Evolutionary conservation across 2,888 invertebrate genomes (phyloP), one percentile per base, ranked within the genome.

Genomic region (Cecidostiba fungosa): DNA sequence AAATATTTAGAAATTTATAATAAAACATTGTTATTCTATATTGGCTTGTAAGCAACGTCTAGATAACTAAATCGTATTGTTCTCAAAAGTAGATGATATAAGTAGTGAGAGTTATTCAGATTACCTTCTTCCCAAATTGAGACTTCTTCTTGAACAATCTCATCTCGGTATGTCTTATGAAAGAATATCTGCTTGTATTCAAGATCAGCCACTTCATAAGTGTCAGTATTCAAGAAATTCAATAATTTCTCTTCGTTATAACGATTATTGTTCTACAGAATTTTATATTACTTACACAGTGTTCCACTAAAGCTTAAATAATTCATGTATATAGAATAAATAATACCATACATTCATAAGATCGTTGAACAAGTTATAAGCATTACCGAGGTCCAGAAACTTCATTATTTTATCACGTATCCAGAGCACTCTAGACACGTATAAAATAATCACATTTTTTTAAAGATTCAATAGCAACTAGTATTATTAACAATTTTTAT

Each of bases 71-170:
- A 39, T 29, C 26, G 70, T 54, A 43, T 12, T 12, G 43, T 43
- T 12, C 6, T 39, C 5, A 6, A 39, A 39, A 39, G 10, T 8
- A 10, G 1, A 39, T 8, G 39, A 43, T 43, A 12, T 2, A 43
- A 43, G 1, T 12, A 43, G 12, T 2, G 10, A 43, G 6, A 6
- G 39, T 32, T 32, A 23, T 77, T 82, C 54, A 23, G 76, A 95
- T 95, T 94, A 97, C 97, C 96, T 95, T 96, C 95, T 94, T 97
- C 96, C 88, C 95, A 94, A 62, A 96, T 95, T 3, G 96, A 95
- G 86, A 97, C 95, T 92, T 97, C 97, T 91, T 96, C 96, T 90
- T 97, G 97, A 26, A 96, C 95, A 12, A 96, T 93, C 91, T 96
- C 96, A 89, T 96, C 96, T 78, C 95, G 95, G 89, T 96, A 95